Evolutionary conservation across 2,797 vertebrate genomes (phyloP).

Genomic region (Sebastiscus tertius): DNA sequence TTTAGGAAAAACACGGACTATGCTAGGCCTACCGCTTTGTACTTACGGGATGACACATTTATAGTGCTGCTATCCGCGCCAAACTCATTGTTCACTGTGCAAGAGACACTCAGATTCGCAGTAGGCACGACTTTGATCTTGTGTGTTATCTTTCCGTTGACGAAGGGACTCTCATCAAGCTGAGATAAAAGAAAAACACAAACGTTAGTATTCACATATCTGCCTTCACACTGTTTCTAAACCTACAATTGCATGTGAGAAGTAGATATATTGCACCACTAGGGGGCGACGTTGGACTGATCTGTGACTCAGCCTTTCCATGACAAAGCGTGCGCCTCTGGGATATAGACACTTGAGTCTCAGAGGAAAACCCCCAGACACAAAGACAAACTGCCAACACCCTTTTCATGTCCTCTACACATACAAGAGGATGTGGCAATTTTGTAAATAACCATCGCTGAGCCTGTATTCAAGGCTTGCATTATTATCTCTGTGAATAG

Average conservation of each 20-base stretch:
- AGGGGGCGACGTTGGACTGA: conserved; percentile 63
- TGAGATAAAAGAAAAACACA: conserved; percentile 27
- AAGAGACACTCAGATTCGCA: conserved; percentile 92
- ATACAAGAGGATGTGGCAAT: conserved; percentile 33
- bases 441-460: conserved; percentile 39
- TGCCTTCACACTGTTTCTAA: not conserved
- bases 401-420: conserved; percentile 56
- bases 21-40: conserved; percentile 34
- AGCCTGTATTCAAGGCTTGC: conserved; percentile 19
- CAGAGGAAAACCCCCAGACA: conserved; percentile 68
- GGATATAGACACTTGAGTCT: conserved; percentile 62
- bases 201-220: conserved; percentile 5
- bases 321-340: conserved; percentile 56
- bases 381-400: conserved; percentile 78
- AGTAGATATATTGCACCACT: conserved; percentile 45
- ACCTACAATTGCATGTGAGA: not conserved
- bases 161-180: conserved; percentile 67
- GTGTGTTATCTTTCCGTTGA: conserved; percentile 87
- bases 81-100: conserved; percentile 90
- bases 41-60: conserved; percentile 94
- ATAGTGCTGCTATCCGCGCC: conserved; percentile 85
- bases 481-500: conserved; percentile 15
- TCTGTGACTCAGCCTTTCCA: conserved; percentile 1
- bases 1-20: not conserved
- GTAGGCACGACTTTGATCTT: conserved; percentile 90